These are phyloP conservation scores for Peromyscus maniculatus DNA, from an alignment of 2,113 vertebrate genomes.

Conservation along the genomic window DNA sequence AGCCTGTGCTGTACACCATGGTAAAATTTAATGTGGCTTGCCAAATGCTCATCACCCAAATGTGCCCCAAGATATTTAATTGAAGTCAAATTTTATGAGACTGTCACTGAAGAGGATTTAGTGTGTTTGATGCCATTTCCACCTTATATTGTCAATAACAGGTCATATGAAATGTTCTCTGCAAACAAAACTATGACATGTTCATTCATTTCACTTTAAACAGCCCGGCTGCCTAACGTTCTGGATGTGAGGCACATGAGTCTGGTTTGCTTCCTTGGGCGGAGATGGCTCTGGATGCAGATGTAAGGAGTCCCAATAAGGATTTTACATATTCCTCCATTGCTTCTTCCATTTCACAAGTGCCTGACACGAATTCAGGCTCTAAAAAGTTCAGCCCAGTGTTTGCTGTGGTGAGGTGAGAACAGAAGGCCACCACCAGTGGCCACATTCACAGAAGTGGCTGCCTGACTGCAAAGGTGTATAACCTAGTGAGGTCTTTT, in stretches of 20 bases:
- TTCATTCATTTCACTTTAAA: not conserved
- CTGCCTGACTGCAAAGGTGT: not conserved
- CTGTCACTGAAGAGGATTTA: slow-evolving; percentile 1
- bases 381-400: slow-evolving; percentile 11
- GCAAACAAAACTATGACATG: not conserved
- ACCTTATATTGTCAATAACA: not conserved
- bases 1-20: not conserved
- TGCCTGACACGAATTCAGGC: not conserved
- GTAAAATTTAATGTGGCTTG: slow-evolving; percentile 35
- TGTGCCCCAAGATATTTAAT: slow-evolving; percentile 15
- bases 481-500: not conserved
- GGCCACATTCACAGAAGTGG: not conserved
- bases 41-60: slow-evolving; percentile 26
- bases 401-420: not conserved
- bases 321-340: not conserved
- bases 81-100: slow-evolving; percentile 46
- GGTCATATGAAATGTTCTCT: not conserved
- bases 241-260: not conserved
- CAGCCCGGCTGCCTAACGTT: not conserved
- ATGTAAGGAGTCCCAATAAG: not conserved
- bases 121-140: slow-evolving; percentile 20
- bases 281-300: not conserved
- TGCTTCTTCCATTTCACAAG: slow-evolving; percentile 14
- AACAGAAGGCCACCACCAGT: not conserved
- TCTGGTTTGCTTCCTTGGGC: not conserved